A percentile compares a stretch with the other conserved stretches of the same genome.
phyloP scores from a whole-genome alignment of 2,888 invertebrate species.

The Drosophila sordidapex region DNA sequence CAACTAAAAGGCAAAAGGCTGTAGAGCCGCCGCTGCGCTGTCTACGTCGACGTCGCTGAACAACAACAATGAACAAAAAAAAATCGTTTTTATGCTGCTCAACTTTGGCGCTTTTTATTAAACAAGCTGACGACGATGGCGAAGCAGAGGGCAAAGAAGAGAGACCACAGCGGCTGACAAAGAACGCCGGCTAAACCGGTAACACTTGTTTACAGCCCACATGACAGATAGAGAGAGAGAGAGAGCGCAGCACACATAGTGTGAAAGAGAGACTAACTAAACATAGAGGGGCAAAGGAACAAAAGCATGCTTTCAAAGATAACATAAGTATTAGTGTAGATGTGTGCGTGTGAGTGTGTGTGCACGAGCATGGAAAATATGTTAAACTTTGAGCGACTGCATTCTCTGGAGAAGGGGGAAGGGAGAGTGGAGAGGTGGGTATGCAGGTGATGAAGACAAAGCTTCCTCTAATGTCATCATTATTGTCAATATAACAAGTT shows the following conservation, averaged over 20 bases:
- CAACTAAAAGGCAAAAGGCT: conserved; percentile 37
- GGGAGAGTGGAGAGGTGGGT: conserved; percentile 32
- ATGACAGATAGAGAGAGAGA: conserved; percentile 19
- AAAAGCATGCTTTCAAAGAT: conserved; percentile 7
- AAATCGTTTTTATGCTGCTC: conserved; percentile 64
- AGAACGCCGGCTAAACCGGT: conserved; percentile 75
- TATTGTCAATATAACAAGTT: conserved; percentile 78
- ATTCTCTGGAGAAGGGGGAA: conserved; percentile 26
- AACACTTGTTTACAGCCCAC: conserved; percentile 72
- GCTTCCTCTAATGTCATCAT: conserved; percentile 73
- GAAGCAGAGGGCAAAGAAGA: conserved; percentile 28
- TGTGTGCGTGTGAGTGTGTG: background rate
- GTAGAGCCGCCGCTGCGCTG: conserved; percentile 24
- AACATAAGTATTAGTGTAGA: background rate
- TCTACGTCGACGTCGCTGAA: conserved; percentile 31
- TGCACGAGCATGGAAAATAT: conserved; percentile 45
- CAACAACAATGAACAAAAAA: conserved; percentile 67
- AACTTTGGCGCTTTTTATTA: conserved; percentile 76
- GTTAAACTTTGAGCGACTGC: conserved; percentile 51
- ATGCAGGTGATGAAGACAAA: conserved; percentile 65
- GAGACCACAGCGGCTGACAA: conserved; percentile 48
- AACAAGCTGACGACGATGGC: conserved; percentile 65
- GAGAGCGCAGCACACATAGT: conserved; percentile 13
- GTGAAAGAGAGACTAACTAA: conserved; percentile 10
- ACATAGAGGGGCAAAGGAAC: conserved; percentile 12